phyloP scores from a whole-genome alignment of 2,888 invertebrate genomes.

The Xylota segnis region DNA sequence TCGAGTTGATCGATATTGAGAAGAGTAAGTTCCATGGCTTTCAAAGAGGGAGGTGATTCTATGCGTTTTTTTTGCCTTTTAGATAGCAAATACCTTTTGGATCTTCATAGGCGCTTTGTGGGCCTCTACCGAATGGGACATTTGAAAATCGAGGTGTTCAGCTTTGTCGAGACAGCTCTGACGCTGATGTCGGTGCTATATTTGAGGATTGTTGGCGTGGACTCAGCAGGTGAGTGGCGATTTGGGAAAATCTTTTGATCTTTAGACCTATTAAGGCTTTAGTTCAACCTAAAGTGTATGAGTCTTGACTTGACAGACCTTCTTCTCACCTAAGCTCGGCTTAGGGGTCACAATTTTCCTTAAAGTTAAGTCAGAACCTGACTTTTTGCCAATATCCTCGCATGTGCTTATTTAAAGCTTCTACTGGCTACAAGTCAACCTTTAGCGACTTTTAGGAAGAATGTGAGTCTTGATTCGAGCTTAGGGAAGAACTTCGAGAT shows the following conservation, averaged over 20 bases:
- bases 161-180: conserved; percentile 91
- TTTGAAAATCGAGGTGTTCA: conserved; percentile 87
- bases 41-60: neutral
- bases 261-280: no score
- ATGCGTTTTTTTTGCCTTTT: conserved; percentile 78
- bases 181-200: conserved; percentile 91
- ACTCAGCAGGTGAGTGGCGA: conserved; percentile 89
- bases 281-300: no score
- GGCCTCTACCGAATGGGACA: conserved; percentile 85
- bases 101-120: conserved; percentile 88
- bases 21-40: conserved; percentile 86
- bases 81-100: conserved; percentile 90
- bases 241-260: neutral
- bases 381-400: no score
- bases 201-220: conserved; percentile 90
- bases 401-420: no score
- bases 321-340: no score
- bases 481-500: no score
- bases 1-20: conserved; percentile 91
- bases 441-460: no score
- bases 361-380: no score
- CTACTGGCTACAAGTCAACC: no score
- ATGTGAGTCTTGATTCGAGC: no score
- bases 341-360: no score
- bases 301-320: no score